phyloP scores from a whole-genome alignment of 2,888 invertebrate species.

The Cryptosula pallasiana region DNA sequence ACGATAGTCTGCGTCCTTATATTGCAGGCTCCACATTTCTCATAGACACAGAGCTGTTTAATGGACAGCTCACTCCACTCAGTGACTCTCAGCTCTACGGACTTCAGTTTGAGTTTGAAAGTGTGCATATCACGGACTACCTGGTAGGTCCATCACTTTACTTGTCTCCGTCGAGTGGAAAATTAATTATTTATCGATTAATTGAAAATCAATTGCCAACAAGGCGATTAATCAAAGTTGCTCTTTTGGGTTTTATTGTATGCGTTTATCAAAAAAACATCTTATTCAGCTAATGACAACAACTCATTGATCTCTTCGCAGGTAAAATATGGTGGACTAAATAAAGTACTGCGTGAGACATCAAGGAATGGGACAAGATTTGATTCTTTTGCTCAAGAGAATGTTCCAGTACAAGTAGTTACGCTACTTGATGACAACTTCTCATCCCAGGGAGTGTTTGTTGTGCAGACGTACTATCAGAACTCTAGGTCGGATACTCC shows the following conservation, averaged over 20 bases:
- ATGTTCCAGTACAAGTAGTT: background rate
- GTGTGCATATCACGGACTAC: background rate
- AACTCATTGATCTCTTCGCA: too few species aligned
- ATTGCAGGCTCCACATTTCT: background rate
- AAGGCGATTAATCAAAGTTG: too few species aligned
- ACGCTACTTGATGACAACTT: slow-evolving; percentile 4
- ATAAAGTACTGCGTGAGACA: background rate
- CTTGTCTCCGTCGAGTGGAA: too few species aligned
- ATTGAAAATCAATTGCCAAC: too few species aligned
- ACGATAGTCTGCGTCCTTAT: too few species aligned
- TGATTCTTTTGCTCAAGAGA: background rate
- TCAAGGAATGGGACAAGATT: background rate
- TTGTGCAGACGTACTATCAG: background rate
- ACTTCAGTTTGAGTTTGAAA: slow-evolving; percentile 9
- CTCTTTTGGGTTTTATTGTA: too few species aligned
- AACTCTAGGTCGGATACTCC: background rate
- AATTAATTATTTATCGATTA: too few species aligned
- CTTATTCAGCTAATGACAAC: too few species aligned
- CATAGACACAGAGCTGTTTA: background rate
- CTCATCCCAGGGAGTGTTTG: background rate
- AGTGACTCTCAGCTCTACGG: background rate
- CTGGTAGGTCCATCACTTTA: background rate
- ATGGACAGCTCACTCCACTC: background rate
- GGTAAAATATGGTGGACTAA: background rate
- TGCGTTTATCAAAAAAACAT: too few species aligned